Percentiles rank a stretch among this genome's conserved stretches.
phyloP scores from a whole-genome alignment of 2,113 vertebrate species.

The Megaceryle maxima region DNA sequence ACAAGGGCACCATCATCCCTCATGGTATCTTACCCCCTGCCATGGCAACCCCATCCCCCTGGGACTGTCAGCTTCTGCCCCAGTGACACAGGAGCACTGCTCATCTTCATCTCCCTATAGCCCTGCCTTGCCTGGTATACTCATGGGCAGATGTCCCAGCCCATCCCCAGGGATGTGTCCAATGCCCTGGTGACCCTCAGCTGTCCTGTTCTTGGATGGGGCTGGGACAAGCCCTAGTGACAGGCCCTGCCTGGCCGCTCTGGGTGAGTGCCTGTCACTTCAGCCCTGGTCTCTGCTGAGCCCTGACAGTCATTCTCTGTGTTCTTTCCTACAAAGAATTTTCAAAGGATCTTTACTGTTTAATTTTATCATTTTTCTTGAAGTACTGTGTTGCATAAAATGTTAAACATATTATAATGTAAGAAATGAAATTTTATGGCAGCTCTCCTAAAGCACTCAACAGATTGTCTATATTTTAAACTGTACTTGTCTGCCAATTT shows the following conservation, averaged over 20 bases:
- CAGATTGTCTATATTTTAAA: conserved; percentile 70
- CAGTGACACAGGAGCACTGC: fast-evolving
- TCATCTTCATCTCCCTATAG: not conserved
- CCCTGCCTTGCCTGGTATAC: not conserved
- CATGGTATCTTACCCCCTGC: not conserved
- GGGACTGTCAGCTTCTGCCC: fast-evolving
- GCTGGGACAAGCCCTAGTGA: fast-evolving
- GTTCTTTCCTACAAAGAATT: not conserved
- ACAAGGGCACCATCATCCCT: not conserved
- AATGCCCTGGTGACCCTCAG: fast-evolving
- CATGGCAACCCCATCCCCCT: too few relatives aligned
- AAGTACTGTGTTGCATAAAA: conserved; percentile 34
- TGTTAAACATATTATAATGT: conserved; percentile 35
- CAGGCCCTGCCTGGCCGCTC: not conserved
- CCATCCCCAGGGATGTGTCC: not conserved
- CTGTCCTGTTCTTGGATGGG: not conserved
- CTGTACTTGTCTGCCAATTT: conserved; percentile 63
- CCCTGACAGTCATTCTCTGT: fast-evolving
- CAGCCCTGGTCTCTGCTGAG: fast-evolving
- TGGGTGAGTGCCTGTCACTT: not conserved
- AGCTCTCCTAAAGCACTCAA: conserved; percentile 48
- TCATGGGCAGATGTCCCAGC: fast-evolving
- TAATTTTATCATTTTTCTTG: not conserved
- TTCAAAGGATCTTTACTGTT: not conserved
- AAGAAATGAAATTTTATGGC: conserved; percentile 57